These are phyloP conservation scores for Petaurus breviceps DNA, from an alignment of 2,113 vertebrate species.

Conservation along the genomic window DNA sequence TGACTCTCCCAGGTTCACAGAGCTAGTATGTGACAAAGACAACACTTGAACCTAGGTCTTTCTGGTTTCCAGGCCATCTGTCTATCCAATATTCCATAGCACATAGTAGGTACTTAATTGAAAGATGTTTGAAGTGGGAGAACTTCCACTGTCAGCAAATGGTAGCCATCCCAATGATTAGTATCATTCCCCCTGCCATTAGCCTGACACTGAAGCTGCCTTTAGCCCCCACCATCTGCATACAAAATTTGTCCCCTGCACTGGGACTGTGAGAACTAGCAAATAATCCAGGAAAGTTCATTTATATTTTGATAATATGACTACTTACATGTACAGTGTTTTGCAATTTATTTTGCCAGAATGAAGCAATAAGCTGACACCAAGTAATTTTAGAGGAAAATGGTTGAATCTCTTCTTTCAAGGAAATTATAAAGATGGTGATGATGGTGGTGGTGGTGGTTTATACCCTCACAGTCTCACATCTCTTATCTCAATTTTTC, in stretches of 20 bases:
- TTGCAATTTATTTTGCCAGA: neutral
- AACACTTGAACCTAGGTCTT: too few species aligned
- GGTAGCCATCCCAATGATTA: neutral
- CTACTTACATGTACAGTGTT: neutral
- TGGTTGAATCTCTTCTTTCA: neutral
- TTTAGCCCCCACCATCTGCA: neutral
- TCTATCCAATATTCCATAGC: accelerated
- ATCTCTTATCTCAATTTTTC: neutral
- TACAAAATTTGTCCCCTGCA: too few species aligned
- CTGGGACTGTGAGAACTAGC: neutral
- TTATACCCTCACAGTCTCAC: neutral
- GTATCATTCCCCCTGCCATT: neutral
- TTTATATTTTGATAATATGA: neutral
- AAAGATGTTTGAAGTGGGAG: neutral
- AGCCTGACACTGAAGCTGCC: neutral
- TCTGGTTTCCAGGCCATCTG: too few species aligned
- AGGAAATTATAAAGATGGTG: neutral
- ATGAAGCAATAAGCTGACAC: neutral
- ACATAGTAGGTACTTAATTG: neutral
- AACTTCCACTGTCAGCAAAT: neutral
- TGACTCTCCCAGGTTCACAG: neutral
- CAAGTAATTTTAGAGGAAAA: neutral
- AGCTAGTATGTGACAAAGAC: neutral
- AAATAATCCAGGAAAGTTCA: neutral
- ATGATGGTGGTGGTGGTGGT: neutral